Evolutionary conservation across 2,797 vertebrate species (phyloP), one percentile per base, ranked within the genome.

Genomic region (Pagetopsis macropterus): DNA sequence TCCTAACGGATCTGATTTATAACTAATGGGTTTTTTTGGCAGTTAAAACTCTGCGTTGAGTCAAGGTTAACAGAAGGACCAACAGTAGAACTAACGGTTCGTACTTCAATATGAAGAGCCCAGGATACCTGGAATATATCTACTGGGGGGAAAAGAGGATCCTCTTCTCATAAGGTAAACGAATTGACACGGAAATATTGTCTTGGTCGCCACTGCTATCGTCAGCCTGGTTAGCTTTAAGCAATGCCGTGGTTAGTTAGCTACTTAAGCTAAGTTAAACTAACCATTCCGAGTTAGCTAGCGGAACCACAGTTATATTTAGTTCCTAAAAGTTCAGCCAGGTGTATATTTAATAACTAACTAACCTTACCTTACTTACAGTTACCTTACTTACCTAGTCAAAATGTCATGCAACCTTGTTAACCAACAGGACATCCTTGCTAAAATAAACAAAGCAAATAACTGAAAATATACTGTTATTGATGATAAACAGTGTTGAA

Each of bases 1-100:
- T 70, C 19, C 10, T 52, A 74, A 54, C 70, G 41, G 80, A 75
- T 5, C n/a, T 70, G 84, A 75, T 87, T 85, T 79, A 61, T 43
- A 3, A n/a, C 7, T n/a, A n/a, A 63, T 1, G 49, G 11, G n/a
- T n/a, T n/a, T n/a, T n/a, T 62, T 15, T 44, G 65, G 7, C 46
- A 14, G 67, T 59, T 71, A 7, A 62, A 69, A 78, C 43, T 57
- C 27, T 62, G 23, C 27, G 41, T 58, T 15, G 43, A 61, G 57
- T 60, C n/a, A 33, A 70, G 43, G 44, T 62, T 11, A 67, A 61
- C 44, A 16, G 3, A 48, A 43, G 10, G 3, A 51, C 12, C 4
- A 17, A 1, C 23, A 21, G 56, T 7, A 1, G 44, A 9, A 27
- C 60, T 2, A 37, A 37, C 8, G 6, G 33, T 27, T 43, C 15